phyloP scores from a whole-genome alignment of 2,888 invertebrate species.

The Baronia brevicornis region DNA sequence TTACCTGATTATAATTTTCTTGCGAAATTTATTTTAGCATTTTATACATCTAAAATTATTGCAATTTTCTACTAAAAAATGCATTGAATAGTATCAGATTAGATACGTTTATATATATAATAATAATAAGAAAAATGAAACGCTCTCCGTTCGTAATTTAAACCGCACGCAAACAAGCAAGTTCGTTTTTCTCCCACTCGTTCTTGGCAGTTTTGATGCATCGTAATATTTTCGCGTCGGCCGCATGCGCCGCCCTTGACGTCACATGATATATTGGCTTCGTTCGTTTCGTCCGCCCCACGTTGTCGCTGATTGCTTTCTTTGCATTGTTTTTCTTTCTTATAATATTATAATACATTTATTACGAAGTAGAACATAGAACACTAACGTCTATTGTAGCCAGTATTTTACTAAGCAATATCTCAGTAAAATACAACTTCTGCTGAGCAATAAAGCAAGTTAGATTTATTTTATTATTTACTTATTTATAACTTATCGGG shows the following conservation, averaged over 20 bases:
- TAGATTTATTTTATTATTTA: too few relatives aligned
- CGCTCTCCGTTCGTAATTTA: conserved; percentile 22
- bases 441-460: too few relatives aligned
- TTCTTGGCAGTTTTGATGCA: conserved; percentile 70
- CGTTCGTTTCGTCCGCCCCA: conserved; percentile 19
- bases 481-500: too few relatives aligned
- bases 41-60: neutral
- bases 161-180: conserved; percentile 12
- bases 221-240: conserved; percentile 70
- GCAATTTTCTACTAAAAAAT: too few relatives aligned
- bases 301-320: conserved; percentile 8
- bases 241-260: conserved; percentile 53
- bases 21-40: conserved; percentile 3
- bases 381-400: too few relatives aligned
- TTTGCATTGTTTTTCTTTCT: conserved; percentile 1
- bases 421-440: too few relatives aligned
- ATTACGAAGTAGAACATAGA: neutral
- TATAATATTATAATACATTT: neutral
- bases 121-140: too few relatives aligned
- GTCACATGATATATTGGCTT: conserved; percentile 62
- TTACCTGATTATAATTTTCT: too few relatives aligned
- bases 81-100: too few relatives aligned
- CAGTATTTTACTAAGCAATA: too few relatives aligned
- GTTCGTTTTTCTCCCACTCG: conserved; percentile 53
- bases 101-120: too few relatives aligned